Percentiles rank a stretch among this genome's conserved stretches.
phyloP scores from a whole-genome alignment of 2,113 vertebrate species.

The Phocoena sinus region DNA sequence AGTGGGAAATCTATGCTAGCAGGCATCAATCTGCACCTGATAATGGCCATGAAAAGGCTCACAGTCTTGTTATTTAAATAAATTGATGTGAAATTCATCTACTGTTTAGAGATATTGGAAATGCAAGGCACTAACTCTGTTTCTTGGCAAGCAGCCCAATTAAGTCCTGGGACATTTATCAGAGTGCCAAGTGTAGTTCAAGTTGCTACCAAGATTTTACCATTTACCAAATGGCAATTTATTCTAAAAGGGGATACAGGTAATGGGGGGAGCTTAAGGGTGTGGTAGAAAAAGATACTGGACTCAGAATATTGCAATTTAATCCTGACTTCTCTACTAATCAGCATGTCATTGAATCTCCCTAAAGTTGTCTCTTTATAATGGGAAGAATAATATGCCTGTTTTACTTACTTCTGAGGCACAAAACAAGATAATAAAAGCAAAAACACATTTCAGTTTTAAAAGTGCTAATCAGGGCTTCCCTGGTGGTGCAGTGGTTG shows the following conservation, averaged over 20 bases:
- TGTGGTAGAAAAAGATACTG: background rate
- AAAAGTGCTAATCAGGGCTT: background rate
- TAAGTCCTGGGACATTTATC: slow-evolving; percentile 60
- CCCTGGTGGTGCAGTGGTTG: too few species aligned
- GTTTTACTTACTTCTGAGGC: background rate
- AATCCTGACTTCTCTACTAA: background rate
- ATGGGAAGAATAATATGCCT: background rate
- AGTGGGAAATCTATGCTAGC: slow-evolving; percentile 64
- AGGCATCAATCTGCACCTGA: slow-evolving; percentile 67
- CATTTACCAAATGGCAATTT: slow-evolving; percentile 51
- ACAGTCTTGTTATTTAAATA: slow-evolving; percentile 69
- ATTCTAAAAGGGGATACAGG: background rate
- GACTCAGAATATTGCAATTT: background rate
- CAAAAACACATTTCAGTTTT: background rate
- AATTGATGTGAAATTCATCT: slow-evolving; percentile 75
- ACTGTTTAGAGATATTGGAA: slow-evolving; percentile 69
- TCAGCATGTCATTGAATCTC: background rate
- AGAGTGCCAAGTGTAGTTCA: slow-evolving; percentile 42
- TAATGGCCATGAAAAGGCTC: slow-evolving; percentile 65
- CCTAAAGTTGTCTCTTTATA: background rate
- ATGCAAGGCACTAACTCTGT: slow-evolving; percentile 30
- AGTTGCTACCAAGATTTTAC: slow-evolving; percentile 47
- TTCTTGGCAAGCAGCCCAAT: slow-evolving; percentile 68
- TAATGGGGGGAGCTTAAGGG: background rate
- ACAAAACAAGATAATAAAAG: background rate